Percentiles rank a stretch among this genome's conserved stretches.
These are phyloP conservation scores for Camponotus vicinus DNA, from an alignment of 1,140 invertebrate genomes.

Conservation along the genomic window DNA sequence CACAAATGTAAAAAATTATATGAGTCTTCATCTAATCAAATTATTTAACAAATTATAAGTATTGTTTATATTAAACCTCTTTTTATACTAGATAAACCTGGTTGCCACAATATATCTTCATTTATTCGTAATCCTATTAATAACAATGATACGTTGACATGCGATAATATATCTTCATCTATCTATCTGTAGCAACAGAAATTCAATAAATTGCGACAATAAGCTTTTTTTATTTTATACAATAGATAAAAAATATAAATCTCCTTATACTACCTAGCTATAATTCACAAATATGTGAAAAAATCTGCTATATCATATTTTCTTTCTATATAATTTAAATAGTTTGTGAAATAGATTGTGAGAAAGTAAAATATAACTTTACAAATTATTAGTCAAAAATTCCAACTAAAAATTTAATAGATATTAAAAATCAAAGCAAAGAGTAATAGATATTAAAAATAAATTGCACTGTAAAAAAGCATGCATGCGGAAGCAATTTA, in stretches of 20 bases:
- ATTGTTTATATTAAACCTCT: slow-evolving; percentile 38
- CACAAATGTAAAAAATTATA: background rate
- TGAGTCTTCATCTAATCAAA: background rate
- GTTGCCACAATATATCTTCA: slow-evolving; percentile 48
- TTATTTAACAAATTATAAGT: slow-evolving; percentile 5
- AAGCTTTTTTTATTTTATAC: slow-evolving; percentile 22
- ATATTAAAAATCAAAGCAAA: too few relatives aligned
- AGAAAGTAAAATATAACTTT: background rate
- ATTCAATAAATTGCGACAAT: slow-evolving; percentile 46
- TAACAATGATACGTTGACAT: slow-evolving; percentile 18
- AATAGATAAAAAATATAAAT: slow-evolving; percentile 2
- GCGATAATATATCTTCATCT: slow-evolving; percentile 56
- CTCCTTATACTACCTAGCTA: background rate
- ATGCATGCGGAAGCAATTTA: background rate
- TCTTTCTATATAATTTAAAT: background rate
- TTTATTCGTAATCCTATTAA: slow-evolving; percentile 47
- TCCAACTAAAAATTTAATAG: background rate
- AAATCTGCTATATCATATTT: background rate
- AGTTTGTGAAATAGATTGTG: background rate
- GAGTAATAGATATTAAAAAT: background rate
- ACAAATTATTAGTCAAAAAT: slow-evolving; percentile 3
- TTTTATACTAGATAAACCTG: slow-evolving; percentile 8
- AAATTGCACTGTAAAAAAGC: background rate
- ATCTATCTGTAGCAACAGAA: slow-evolving; percentile 31
- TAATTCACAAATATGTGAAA: background rate